Percentiles rank a stretch among this genome's conserved stretches.
Evolutionary conservation across 2,113 vertebrate species (phyloP).

Genomic region (Nettapus auritus): DNA sequence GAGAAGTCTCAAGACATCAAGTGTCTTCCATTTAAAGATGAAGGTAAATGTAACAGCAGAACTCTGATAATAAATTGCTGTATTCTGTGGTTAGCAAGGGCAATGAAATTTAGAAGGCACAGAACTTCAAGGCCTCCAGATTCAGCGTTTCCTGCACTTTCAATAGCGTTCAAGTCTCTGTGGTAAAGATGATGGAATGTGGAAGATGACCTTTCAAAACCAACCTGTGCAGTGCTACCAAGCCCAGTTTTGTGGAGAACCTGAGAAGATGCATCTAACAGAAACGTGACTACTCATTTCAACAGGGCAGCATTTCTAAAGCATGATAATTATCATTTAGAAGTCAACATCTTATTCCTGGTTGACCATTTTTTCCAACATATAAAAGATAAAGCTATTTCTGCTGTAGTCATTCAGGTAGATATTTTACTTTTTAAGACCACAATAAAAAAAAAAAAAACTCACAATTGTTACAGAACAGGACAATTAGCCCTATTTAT

Average conservation of each 20-base stretch:
- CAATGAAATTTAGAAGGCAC: not conserved
- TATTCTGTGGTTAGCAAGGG: not conserved
- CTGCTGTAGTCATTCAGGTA: not conserved
- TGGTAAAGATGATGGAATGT: not conserved
- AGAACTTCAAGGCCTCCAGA: not conserved
- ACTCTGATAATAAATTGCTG: not conserved
- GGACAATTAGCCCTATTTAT: not conserved
- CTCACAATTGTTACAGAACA: not conserved
- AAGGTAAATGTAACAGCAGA: not conserved
- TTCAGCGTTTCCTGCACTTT: not conserved
- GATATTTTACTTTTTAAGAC: not conserved
- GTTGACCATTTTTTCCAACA: not conserved
- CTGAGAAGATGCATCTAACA: not conserved
- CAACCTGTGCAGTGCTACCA: not conserved
- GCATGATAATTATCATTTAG: not conserved
- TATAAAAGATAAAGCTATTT: too few species aligned
- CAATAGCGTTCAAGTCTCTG: not conserved
- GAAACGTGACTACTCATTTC: not conserved
- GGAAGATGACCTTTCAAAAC: not conserved
- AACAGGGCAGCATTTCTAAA: not conserved
- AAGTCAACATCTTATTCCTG: not conserved
- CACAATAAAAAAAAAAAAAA: not conserved
- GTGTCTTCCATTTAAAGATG: not conserved
- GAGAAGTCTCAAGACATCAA: not conserved
- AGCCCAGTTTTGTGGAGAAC: not conserved